Evolutionary conservation across 2,113 vertebrate species (phyloP).

Genomic region (Plotosus lineatus): DNA sequence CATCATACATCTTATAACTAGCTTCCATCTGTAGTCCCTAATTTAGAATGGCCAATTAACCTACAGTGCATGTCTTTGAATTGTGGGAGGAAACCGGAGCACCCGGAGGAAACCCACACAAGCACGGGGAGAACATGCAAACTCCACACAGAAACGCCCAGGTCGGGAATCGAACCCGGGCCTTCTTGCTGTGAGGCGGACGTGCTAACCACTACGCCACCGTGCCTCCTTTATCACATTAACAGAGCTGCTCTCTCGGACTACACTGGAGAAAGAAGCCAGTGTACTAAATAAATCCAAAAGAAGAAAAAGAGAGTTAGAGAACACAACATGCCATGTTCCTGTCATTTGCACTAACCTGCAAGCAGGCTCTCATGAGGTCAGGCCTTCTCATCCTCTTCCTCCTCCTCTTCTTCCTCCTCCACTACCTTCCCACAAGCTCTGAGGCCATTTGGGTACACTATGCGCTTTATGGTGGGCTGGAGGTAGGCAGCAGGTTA

Average conservation of each 20-base stretch:
- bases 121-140: too few relatives aligned
- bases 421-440: slow-evolving; percentile 25
- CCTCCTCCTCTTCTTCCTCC: slow-evolving; percentile 27
- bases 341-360: slow-evolving; percentile 32
- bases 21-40: too few relatives aligned
- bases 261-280: not conserved
- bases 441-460: slow-evolving; percentile 17
- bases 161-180: too few relatives aligned
- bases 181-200: too few relatives aligned
- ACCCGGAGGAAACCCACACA: too few relatives aligned
- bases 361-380: slow-evolving; percentile 19
- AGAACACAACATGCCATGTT: slow-evolving; percentile 15
- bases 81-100: too few relatives aligned
- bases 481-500: slow-evolving; percentile 43
- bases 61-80: too few relatives aligned
- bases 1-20: too few relatives aligned
- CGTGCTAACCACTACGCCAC: too few relatives aligned
- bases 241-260: not conserved
- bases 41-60: too few relatives aligned
- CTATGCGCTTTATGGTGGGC: slow-evolving; percentile 13
- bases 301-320: not conserved
- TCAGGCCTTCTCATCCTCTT: slow-evolving; percentile 24
- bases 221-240: too few relatives aligned
- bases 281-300: not conserved
- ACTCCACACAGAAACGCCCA: too few relatives aligned